Percentiles rank a stretch among this genome's conserved stretches.
Evolutionary conservation across 2,888 invertebrate genomes (phyloP).

Genomic region (Hirtodrosophila histrioides): DNA sequence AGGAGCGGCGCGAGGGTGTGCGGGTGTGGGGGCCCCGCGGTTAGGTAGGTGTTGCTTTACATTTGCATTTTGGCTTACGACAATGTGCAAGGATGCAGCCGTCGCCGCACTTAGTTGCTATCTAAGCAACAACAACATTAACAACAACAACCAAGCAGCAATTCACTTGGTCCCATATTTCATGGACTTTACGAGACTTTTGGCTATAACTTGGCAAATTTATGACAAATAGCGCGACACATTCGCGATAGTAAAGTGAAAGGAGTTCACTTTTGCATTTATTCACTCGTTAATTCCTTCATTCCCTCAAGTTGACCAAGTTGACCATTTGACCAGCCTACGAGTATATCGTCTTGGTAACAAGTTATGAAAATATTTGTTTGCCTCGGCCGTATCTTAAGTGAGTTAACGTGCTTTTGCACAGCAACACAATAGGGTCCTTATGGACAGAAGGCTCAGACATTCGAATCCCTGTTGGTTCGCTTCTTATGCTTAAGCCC

Average conservation of each 20-base stretch:
- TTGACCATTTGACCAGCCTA: constrained; percentile 31
- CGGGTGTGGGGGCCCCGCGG: constrained; percentile 3
- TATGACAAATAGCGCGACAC: constrained; percentile 78
- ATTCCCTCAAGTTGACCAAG: neutral
- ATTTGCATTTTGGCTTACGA: constrained; percentile 74
- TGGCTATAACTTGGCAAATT: constrained; percentile 78
- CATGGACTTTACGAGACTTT: constrained; percentile 75
- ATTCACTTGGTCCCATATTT: constrained; percentile 66
- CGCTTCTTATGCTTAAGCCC: constrained; percentile 30
- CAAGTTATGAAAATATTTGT: constrained; percentile 36
- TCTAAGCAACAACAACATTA: constrained; percentile 55
- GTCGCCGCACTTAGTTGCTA: constrained; percentile 71
- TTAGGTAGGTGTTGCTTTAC: constrained; percentile 70
- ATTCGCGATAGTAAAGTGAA: constrained; percentile 74
- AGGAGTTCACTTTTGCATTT: constrained; percentile 39
- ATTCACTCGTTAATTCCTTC: neutral
- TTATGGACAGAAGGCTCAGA: constrained; percentile 37
- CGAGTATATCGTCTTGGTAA: constrained; percentile 24
- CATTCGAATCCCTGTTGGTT: constrained; percentile 16
- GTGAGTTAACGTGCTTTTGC: constrained; percentile 43
- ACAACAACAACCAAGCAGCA: constrained; percentile 16
- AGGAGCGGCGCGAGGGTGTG: neutral
- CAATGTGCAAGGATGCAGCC: constrained; percentile 51
- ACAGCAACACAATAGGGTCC: constrained; percentile 33
- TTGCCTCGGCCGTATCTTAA: constrained; percentile 40